Percentiles rank a stretch among this genome's conserved stretches.
These are phyloP conservation scores for Mesorhabditis belari DNA, from an alignment of 2,888 invertebrate genomes.

Conservation along the genomic window DNA sequence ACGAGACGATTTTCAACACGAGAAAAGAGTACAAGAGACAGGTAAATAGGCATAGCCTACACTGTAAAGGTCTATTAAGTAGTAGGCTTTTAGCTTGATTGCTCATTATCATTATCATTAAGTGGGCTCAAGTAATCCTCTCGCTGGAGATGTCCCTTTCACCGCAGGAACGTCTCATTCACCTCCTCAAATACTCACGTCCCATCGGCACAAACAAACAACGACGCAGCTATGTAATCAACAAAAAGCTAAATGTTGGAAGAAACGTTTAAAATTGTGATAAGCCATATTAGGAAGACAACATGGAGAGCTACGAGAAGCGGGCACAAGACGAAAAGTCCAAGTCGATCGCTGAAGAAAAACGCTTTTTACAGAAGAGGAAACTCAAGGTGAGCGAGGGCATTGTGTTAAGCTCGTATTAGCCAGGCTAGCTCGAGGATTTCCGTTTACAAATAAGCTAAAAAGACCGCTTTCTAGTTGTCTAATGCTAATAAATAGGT, in stretches of 20 bases:
- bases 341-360: conserved; percentile 21
- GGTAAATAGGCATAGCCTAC: conserved; percentile 55
- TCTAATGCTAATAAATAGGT: too few relatives aligned
- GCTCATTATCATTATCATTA: neutral
- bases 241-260: conserved; percentile 17
- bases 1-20: conserved; percentile 92
- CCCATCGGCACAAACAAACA: conserved; percentile 61
- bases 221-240: conserved; percentile 47
- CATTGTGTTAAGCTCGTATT: too few relatives aligned
- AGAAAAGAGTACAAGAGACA: conserved; percentile 84
- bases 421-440: too few relatives aligned
- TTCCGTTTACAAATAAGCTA: too few relatives aligned
- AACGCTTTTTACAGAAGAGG: conserved; percentile 21
- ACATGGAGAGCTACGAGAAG: conserved; percentile 8
- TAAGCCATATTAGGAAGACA: neutral
- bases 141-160: conserved; percentile 92
- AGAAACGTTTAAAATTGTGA: neutral
- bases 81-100: too few relatives aligned
- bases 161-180: conserved; percentile 69
- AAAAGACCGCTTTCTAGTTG: too few relatives aligned
- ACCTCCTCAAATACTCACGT: conserved; percentile 84
- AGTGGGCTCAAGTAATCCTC: conserved; percentile 71
- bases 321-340: conserved; percentile 15
- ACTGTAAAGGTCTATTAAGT: too few relatives aligned
- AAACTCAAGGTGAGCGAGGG: conserved; percentile 16